phyloP scores from a whole-genome alignment of 2,113 vertebrate genomes.

The Sorex araneus region DNA sequence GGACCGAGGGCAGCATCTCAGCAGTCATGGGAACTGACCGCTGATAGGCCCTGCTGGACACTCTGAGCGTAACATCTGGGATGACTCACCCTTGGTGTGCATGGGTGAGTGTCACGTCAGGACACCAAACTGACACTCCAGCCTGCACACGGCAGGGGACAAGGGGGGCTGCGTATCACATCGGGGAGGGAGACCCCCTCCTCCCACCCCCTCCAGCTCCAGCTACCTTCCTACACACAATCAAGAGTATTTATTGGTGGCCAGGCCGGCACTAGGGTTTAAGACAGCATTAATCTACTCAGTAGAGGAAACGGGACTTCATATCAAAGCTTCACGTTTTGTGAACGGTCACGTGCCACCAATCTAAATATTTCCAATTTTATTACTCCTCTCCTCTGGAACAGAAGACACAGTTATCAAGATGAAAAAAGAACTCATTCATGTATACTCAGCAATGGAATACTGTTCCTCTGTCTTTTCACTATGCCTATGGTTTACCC shows the following conservation, averaged over 20 bases:
- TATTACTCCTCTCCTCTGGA: not conserved
- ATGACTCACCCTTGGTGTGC: not conserved
- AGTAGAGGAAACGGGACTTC: not conserved
- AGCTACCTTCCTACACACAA: not conserved
- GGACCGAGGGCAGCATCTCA: not conserved
- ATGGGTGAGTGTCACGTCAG: not conserved
- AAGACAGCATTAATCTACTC: not conserved
- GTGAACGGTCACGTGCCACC: not conserved
- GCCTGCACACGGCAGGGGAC: not conserved
- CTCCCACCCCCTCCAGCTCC: not conserved
- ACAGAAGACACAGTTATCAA: not conserved
- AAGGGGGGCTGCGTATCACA: not conserved
- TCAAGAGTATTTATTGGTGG: not conserved
- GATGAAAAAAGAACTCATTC: no score
- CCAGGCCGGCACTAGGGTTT: not conserved
- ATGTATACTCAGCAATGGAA: not conserved
- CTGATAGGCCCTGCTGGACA: not conserved
- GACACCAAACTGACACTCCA: not conserved
- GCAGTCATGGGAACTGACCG: not conserved
- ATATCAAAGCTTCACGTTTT: not conserved
- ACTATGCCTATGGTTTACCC: not conserved
- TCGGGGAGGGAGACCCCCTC: not conserved
- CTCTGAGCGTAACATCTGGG: not conserved
- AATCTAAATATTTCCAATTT: not conserved
- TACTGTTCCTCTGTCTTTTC: not conserved